Conservation (phyloP, 2,888 invertebrate genomes). For the Amiota minor region DNA sequence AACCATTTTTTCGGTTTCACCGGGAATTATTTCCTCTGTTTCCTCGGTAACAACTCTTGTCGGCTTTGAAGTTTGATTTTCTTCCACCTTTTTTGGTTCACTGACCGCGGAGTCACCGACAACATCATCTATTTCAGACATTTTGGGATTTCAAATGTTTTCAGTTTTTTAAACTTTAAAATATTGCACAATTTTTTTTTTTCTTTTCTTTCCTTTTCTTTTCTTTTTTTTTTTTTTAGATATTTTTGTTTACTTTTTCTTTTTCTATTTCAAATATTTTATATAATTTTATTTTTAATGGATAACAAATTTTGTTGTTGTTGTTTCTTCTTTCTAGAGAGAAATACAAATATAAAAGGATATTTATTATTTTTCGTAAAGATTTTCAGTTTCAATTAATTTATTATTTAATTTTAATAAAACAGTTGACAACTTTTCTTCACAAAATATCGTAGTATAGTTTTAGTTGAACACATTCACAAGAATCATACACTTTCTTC, state of each 20-base stretch:
- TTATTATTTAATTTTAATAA: too few species aligned
- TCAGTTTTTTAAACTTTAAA: constrained; percentile 36
- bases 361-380: constrained; percentile 24
- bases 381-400: neutral
- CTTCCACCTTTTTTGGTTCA: constrained; percentile 11
- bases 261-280: constrained; percentile 30
- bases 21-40: constrained; percentile 64
- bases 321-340: too few species aligned
- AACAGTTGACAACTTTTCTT: too few species aligned
- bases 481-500: too few species aligned
- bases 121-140: constrained; percentile 72
- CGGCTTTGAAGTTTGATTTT: constrained; percentile 44
- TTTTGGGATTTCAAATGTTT: constrained; percentile 45
- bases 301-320: too few species aligned
- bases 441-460: too few species aligned
- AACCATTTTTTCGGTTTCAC: constrained; percentile 67
- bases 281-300: constrained; percentile 28
- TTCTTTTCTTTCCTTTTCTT: constrained; percentile 35
- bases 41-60: constrained; percentile 55
- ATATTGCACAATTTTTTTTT: constrained; percentile 37
- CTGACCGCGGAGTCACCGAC: constrained; percentile 53
- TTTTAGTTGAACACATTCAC: too few species aligned
- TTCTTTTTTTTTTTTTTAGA: constrained; percentile 38
- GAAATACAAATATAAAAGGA: too few species aligned
- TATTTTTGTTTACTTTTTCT: constrained; percentile 23